phyloP scores from a whole-genome alignment of 64 coral and sea anemone species.

The Dendronephthya gigantea region DNA sequence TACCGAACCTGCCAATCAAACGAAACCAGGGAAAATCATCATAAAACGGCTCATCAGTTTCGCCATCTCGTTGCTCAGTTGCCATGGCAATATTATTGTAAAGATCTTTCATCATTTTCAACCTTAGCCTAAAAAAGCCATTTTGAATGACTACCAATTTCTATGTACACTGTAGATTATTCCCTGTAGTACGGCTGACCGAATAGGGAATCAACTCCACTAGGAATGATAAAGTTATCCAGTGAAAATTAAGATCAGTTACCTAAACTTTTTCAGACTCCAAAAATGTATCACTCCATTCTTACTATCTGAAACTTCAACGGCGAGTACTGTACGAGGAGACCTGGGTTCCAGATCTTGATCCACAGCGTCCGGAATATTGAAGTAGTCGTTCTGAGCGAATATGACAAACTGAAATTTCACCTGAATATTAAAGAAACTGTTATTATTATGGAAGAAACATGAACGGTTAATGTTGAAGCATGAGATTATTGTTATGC shows the following conservation, averaged over 20 bases:
- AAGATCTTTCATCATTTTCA: background rate
- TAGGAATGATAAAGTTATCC: background rate
- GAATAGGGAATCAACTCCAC: too few species aligned
- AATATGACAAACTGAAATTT: slow-evolving; percentile 77
- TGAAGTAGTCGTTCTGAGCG: slow-evolving; percentile 57
- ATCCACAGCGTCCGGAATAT: background rate
- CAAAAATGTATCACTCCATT: slow-evolving; percentile 78
- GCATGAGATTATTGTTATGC: too few species aligned
- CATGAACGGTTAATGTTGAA: background rate
- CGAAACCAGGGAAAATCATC: slow-evolving; percentile 88
- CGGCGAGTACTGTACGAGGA: slow-evolving; percentile 26
- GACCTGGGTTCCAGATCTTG: background rate
- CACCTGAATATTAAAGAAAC: slow-evolving; percentile 33
- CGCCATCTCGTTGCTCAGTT: background rate
- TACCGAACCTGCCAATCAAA: slow-evolving; percentile 69
- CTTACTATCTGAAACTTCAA: slow-evolving; percentile 79
- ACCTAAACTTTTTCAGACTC: slow-evolving; percentile 80
- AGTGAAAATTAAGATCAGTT: background rate
- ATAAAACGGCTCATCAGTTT: slow-evolving; percentile 73
- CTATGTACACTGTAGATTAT: too few species aligned
- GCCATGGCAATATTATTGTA: background rate
- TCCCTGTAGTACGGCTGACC: too few species aligned
- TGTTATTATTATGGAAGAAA: background rate
- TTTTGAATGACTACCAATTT: too few species aligned
- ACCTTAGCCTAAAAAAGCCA: background rate